Percentiles rank a stretch among this genome's conserved stretches.
These are phyloP conservation scores for Syrrhaptes paradoxus DNA, from an alignment of 2,113 vertebrate species.

Conservation along the genomic window DNA sequence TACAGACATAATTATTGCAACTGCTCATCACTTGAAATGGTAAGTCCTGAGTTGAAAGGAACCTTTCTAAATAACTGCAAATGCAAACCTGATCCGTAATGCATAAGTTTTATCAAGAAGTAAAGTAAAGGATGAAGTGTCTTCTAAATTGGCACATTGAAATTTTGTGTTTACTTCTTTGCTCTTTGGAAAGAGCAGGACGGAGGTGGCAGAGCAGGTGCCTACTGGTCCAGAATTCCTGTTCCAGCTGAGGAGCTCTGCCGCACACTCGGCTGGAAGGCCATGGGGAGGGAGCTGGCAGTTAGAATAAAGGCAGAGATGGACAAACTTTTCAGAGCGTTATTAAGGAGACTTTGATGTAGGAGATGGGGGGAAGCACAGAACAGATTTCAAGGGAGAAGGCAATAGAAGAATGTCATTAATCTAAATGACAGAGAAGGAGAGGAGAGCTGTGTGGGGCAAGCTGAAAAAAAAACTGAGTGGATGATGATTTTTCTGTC, in stretches of 20 bases:
- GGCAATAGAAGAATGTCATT: neutral
- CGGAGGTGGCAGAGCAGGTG: neutral
- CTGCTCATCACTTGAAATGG: neutral
- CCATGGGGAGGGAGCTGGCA: neutral
- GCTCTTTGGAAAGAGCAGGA: neutral
- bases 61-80: neutral
- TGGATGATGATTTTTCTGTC: neutral
- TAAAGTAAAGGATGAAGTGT: neutral
- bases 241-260: neutral
- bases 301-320: neutral
- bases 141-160: neutral
- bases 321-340: neutral
- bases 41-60: neutral
- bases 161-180: neutral
- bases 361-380: neutral
- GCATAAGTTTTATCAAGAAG: neutral
- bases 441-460: neutral
- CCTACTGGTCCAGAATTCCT: neutral
- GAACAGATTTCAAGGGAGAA: neutral
- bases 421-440: neutral
- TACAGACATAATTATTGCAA: neutral
- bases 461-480: neutral
- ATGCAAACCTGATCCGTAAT: neutral
- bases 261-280: fast-evolving
- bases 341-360: neutral